Evolutionary conservation across 2,113 vertebrate genomes (phyloP).

Genomic region (Calidris pugnax): DNA sequence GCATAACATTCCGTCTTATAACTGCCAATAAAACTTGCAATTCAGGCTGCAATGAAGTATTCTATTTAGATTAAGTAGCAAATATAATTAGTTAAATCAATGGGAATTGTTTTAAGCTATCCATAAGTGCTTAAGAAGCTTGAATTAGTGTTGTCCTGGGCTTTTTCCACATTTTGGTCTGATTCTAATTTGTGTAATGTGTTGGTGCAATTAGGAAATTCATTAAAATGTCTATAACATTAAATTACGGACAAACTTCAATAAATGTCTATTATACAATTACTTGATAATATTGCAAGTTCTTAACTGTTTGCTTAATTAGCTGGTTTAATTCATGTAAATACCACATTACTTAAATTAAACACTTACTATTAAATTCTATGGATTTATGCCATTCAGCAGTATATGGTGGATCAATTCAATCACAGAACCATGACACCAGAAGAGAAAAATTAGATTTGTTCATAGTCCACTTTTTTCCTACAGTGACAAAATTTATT

Average conservation of each 20-base stretch:
- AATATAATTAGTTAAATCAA: conserved; percentile 1
- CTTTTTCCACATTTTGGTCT: background rate
- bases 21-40: background rate
- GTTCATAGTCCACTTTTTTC: background rate
- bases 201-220: background rate
- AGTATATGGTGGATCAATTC: background rate
- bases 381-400: background rate
- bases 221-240: background rate
- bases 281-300: background rate
- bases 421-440: background rate
- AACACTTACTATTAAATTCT: background rate
- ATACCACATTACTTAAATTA: background rate
- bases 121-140: background rate
- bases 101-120: conserved; percentile 13
- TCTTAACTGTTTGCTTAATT: conserved; percentile 51
- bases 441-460: background rate
- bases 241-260: background rate
- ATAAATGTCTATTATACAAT: background rate
- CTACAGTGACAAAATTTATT: background rate
- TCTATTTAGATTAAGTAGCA: conserved; percentile 14
- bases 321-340: background rate
- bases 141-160: background rate
- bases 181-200: conserved; percentile 14
- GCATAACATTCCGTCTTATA: background rate
- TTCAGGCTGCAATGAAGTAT: background rate